Evolutionary conservation across 2,113 vertebrate genomes (phyloP).

Genomic region (Odontophorus gujanensis): DNA sequence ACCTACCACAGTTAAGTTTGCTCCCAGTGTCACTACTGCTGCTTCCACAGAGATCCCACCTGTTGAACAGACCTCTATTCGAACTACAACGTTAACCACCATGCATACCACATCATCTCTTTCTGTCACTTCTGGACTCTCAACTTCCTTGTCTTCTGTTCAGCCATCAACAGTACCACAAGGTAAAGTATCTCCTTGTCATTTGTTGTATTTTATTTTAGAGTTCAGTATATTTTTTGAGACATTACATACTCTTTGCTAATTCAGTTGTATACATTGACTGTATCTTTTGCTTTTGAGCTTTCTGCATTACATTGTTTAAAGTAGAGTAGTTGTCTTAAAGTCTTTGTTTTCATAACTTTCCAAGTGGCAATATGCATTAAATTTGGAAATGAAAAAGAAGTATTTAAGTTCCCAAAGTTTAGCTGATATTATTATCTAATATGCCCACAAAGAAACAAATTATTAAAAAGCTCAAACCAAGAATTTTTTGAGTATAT

Average conservation of each 20-base stretch:
- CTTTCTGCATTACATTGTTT: not conserved
- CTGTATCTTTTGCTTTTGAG: not conserved
- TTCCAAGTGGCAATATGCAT: not conserved
- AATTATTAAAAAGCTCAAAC: not conserved
- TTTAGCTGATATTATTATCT: not conserved
- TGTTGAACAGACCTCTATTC: not conserved
- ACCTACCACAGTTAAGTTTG: not conserved
- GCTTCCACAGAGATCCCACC: not conserved
- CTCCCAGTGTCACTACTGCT: not conserved
- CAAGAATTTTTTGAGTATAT: not conserved
- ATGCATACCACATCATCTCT: fast-evolving
- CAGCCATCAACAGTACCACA: not conserved
- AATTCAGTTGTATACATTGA: fast-evolving
- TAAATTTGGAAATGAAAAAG: not conserved
- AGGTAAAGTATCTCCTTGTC: not conserved
- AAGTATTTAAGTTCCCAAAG: not conserved
- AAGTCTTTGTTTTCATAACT: not conserved
- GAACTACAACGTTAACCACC: not conserved
- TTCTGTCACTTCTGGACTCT: not conserved
- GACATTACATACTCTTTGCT: fast-evolving
- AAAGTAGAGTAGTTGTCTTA: not conserved
- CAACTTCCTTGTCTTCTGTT: not conserved
- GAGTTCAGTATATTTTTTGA: not conserved
- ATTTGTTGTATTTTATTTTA: fast-evolving
- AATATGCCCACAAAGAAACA: not conserved